phyloP scores from a whole-genome alignment of 2,888 invertebrate genomes.

The Heterodera filipjevi region DNA sequence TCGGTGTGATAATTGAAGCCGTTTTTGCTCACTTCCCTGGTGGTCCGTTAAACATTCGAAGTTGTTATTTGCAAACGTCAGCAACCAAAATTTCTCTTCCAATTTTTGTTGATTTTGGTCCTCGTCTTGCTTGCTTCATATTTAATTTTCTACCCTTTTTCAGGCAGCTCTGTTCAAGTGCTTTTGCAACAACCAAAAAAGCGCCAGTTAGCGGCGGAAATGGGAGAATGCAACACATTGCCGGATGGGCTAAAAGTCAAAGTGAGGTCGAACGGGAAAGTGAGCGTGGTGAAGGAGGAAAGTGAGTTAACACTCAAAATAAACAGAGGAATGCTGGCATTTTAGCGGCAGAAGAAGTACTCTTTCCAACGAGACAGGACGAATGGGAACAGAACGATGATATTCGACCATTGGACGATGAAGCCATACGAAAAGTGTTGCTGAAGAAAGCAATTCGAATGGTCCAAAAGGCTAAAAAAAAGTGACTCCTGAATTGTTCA shows the following conservation, averaged over 20 bases:
- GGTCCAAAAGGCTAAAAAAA: not conserved
- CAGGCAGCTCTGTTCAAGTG: conserved; percentile 38
- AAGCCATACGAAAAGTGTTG: conserved; percentile 9
- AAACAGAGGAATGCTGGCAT: not conserved
- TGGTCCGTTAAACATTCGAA: conserved; percentile 55
- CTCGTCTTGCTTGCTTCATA: not conserved
- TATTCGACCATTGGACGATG: conserved; percentile 43
- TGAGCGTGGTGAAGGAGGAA: conserved; percentile 40
- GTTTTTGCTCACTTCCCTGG: conserved; percentile 50
- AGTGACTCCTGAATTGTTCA: no score
- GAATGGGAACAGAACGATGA: conserved; percentile 45
- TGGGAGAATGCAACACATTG: conserved; percentile 55
- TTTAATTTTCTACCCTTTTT: not conserved
- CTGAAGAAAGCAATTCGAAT: not conserved
- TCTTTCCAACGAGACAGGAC: conserved; percentile 39
- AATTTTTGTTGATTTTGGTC: conserved; percentile 52
- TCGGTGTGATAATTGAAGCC: conserved; percentile 44
- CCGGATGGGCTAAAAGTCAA: conserved; percentile 55
- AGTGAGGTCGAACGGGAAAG: conserved; percentile 36
- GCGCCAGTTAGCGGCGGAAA: conserved; percentile 23
- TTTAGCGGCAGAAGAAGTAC: conserved; percentile 34
- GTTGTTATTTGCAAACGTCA: conserved; percentile 44
- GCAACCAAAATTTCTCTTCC: conserved; percentile 46
- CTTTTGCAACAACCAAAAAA: conserved; percentile 27
- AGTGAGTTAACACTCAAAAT: conserved; percentile 26